phyloP scores from a whole-genome alignment of 2,797 vertebrate species.

The Oreochromis mossambicus region DNA sequence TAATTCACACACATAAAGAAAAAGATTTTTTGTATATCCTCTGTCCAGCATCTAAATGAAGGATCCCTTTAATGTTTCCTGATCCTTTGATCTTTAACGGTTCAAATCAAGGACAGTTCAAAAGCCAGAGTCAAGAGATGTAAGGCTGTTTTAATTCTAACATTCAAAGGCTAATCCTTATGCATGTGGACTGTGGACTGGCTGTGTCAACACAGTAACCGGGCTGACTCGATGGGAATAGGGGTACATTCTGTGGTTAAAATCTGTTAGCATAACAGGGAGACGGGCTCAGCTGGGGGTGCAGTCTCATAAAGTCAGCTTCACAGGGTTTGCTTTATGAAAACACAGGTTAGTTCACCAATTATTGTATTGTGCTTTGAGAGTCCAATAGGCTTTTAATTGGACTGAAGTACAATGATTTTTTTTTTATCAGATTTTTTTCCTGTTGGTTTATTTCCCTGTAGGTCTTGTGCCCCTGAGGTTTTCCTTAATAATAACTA shows the following conservation, averaged over 20 bases:
- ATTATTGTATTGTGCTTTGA: conserved; percentile 13
- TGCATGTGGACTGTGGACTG: neutral
- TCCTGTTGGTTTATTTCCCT: conserved; percentile 7
- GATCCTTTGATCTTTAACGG: conserved; percentile 7
- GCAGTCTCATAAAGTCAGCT: neutral
- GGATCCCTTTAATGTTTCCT: neutral
- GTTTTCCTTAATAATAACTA: neutral
- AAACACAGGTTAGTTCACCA: conserved; percentile 14
- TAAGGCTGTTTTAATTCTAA: conserved; percentile 28
- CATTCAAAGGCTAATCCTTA: conserved; percentile 1
- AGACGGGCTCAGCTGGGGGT: neutral
- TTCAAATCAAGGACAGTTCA: conserved; percentile 1
- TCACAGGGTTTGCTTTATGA: neutral
- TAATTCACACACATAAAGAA: neutral
- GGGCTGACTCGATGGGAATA: neutral
- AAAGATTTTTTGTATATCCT: neutral
- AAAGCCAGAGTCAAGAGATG: conserved; percentile 12
- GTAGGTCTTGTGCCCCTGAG: neutral
- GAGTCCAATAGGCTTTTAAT: conserved; percentile 24
- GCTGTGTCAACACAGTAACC: neutral
- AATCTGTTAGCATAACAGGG: neutral
- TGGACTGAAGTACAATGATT: neutral
- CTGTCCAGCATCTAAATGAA: neutral
- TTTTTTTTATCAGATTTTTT: neutral
- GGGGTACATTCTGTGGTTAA: neutral